A percentile compares a stretch with the other conserved stretches of the same genome.
Conservation (phyloP, 2,888 invertebrate species). For the Diarsia brunnea region DNA sequence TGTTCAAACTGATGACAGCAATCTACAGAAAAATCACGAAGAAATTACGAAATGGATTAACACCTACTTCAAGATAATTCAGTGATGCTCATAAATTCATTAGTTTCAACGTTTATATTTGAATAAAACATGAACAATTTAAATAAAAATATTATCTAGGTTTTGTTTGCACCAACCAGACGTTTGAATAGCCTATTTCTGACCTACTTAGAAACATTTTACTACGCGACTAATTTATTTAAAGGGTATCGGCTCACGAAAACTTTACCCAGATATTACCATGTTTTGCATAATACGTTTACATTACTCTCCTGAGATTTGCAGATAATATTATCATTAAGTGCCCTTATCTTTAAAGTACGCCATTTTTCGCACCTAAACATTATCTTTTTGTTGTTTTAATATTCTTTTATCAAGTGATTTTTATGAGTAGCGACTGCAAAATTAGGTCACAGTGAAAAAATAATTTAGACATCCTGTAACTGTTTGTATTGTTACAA, state of each 20-base stretch:
- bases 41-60: neutral
- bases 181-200: constrained; percentile 26
- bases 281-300: constrained; percentile 49
- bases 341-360: constrained; percentile 37
- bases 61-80: neutral
- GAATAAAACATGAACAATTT: constrained; percentile 35
- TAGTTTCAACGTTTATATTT: constrained; percentile 30
- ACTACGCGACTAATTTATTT: constrained; percentile 34
- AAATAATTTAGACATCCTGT: constrained; percentile 17
- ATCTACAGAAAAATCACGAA: neutral
- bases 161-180: constrained; percentile 33
- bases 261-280: constrained; percentile 24
- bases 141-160: constrained; percentile 27
- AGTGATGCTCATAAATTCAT: constrained; percentile 25
- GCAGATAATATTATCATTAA: constrained; percentile 50
- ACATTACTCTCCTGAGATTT: constrained; percentile 44
- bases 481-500: constrained; percentile 26
- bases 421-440: constrained; percentile 12
- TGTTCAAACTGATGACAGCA: neutral
- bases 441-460: constrained; percentile 33
- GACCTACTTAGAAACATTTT: constrained; percentile 43
- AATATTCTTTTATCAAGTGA: constrained; percentile 41
- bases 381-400: constrained; percentile 31
- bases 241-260: constrained; percentile 42
- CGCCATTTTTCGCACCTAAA: constrained; percentile 27